Conservation (phyloP, 2,113 vertebrate genomes). For the Anoura caudifer region DNA sequence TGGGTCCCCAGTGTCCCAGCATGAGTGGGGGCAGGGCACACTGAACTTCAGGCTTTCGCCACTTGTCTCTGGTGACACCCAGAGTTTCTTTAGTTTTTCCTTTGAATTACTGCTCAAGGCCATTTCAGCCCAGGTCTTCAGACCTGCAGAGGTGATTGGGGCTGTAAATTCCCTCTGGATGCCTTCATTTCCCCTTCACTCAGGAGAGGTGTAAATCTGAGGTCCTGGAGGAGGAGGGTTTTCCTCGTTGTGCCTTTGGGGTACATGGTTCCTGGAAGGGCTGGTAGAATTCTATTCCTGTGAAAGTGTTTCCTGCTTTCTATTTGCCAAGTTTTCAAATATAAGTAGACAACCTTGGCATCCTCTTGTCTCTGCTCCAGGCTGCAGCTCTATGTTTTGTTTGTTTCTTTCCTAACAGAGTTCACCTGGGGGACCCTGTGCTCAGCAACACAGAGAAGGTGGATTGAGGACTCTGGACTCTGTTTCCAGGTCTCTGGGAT, state of each 20-base stretch:
- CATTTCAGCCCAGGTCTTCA: not conserved
- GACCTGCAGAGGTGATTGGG: not conserved
- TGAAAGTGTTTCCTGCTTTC: constrained; percentile 7
- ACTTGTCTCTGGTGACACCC: not conserved
- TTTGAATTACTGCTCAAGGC: not conserved
- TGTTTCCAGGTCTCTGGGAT: not conserved
- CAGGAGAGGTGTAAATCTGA: not conserved
- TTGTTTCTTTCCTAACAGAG: not conserved
- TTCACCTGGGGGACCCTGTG: not conserved
- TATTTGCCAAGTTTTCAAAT: not conserved
- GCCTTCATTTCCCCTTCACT: not conserved
- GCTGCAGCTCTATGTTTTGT: not conserved
- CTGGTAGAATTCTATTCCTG: not conserved
- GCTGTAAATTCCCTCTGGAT: not conserved
- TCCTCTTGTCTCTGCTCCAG: not conserved
- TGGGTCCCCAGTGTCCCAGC: not conserved
- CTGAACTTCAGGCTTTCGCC: not conserved
- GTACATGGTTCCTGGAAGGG: not conserved
- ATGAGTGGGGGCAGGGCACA: not conserved
- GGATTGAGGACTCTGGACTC: not conserved
- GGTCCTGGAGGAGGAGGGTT: not conserved
- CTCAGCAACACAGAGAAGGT: not conserved
- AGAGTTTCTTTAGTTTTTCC: not conserved
- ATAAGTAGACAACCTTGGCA: not conserved
- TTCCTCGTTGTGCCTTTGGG: not conserved